A percentile compares a stretch with the other conserved stretches of the same genome.
Evolutionary conservation across 2,797 vertebrate species (phyloP).

Genomic region (Buphagus erythrorhynchus): DNA sequence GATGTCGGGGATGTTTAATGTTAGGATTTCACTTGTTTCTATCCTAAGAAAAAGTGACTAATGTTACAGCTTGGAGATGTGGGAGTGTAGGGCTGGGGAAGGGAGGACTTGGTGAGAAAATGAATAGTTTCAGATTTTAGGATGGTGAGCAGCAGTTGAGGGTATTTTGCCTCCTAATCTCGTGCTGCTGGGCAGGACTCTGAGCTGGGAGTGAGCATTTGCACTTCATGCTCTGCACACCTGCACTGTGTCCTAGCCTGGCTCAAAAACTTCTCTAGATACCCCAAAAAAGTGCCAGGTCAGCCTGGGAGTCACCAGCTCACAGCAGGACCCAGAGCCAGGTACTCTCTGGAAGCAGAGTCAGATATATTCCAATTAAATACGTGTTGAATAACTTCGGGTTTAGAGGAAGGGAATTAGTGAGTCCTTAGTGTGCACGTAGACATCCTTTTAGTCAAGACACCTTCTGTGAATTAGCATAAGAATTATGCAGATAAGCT

Average conservation of each 20-base stretch:
- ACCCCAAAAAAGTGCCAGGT: background rate
- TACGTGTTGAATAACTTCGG: background rate
- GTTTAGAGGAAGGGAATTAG: background rate
- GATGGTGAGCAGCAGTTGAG: background rate
- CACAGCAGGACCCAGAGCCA: background rate
- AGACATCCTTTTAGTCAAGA: constrained; percentile 38
- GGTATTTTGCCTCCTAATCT: background rate
- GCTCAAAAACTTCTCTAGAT: background rate
- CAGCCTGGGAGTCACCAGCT: background rate
- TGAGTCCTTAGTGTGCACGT: background rate
- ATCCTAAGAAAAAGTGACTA: background rate
- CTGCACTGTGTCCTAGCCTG: rapidly evolving
- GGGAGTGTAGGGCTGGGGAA: background rate
- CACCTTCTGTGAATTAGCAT: constrained; percentile 59
- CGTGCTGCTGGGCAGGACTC: background rate
- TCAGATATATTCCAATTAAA: background rate
- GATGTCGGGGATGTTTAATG: background rate
- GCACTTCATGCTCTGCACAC: background rate
- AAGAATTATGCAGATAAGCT: constrained; percentile 61
- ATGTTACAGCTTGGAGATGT: background rate
- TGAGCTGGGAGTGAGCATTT: background rate
- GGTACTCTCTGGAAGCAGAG: background rate
- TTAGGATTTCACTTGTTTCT: background rate
- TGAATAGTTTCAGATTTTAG: background rate
- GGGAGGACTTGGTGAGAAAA: background rate